These are phyloP conservation scores for Chelmon rostratus DNA, from an alignment of 2,797 vertebrate genomes.

Conservation along the genomic window DNA sequence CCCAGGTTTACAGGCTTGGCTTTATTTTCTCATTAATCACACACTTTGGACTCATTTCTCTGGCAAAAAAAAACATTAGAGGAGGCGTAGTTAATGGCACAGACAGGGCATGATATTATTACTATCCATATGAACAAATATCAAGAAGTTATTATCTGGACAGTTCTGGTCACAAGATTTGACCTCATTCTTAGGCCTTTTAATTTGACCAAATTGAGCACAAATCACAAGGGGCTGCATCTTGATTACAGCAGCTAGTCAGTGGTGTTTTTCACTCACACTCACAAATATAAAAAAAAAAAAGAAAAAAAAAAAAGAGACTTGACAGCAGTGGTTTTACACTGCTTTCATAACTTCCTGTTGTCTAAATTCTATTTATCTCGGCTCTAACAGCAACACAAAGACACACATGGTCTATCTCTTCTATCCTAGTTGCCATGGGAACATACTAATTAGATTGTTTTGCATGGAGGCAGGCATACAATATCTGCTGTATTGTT, in stretches of 20 bases:
- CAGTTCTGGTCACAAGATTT: slow-evolving; percentile 1
- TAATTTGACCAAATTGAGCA: slow-evolving; percentile 17
- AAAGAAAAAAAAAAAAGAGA: not conserved
- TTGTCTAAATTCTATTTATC: slow-evolving; percentile 7
- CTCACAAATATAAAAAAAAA: not conserved
- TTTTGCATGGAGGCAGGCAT: slow-evolving; percentile 6
- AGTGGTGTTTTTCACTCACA: not conserved
- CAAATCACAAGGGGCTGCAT: slow-evolving; percentile 17
- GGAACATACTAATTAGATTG: slow-evolving; percentile 51
- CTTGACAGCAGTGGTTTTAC: not conserved
- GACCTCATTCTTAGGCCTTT: slow-evolving; percentile 24
- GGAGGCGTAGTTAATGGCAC: not conserved
- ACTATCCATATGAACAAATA: not conserved
- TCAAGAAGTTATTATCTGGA: not conserved
- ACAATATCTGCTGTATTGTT: slow-evolving; percentile 27
- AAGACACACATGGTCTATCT: slow-evolving; percentile 20
- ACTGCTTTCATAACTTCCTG: not conserved
- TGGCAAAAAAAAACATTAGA: not conserved
- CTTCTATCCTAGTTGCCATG: slow-evolving; percentile 48
- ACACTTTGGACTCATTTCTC: not conserved
- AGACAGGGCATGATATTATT: not conserved
- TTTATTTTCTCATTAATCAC: slow-evolving; percentile 23
- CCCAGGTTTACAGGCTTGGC: not conserved
- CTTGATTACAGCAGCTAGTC: not conserved
- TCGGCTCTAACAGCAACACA: slow-evolving; percentile 15